Evolutionary conservation across 64 coral and sea anemone species (phyloP).

Genomic region (Actinia equina): DNA sequence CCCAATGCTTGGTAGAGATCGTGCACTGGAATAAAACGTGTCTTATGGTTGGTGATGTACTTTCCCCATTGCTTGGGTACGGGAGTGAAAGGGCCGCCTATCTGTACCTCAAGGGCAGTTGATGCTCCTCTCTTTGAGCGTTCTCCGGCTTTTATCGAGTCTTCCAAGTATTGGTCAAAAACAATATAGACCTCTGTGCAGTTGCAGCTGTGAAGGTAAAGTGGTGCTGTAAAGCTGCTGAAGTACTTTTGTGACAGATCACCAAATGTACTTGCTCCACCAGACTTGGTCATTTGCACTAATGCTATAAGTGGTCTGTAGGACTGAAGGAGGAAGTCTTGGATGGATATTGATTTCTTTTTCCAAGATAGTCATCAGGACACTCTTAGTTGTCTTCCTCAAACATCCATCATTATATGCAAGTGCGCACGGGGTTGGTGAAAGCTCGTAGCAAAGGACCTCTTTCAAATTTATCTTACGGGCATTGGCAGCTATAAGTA

Average conservation of each 20-base stretch:
- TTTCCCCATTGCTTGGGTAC: slow-evolving; percentile 42
- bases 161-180: slow-evolving; percentile 42
- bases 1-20: not conserved
- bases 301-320: not conserved
- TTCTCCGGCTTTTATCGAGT: slow-evolving; percentile 41
- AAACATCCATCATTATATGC: slow-evolving; percentile 1
- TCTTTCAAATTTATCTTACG: too few species aligned
- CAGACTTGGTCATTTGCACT: slow-evolving; percentile 19
- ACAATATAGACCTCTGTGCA: slow-evolving; percentile 35
- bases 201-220: not conserved
- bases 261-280: slow-evolving; percentile 23
- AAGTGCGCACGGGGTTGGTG: not conserved
- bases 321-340: not conserved
- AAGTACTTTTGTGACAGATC: slow-evolving; percentile 38
- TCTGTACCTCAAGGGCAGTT: slow-evolving; percentile 11
- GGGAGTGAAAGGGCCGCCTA: slow-evolving; percentile 40
- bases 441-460: slow-evolving; percentile 3
- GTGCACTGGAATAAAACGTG: slow-evolving; percentile 29
- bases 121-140: not conserved
- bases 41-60: slow-evolving; percentile 14
- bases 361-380: not conserved
- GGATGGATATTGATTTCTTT: not conserved
- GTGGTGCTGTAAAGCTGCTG: slow-evolving; percentile 11
- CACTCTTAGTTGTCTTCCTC: slow-evolving; percentile 35
- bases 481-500: too few species aligned